Evolutionary conservation across 2,797 vertebrate genomes (phyloP), one percentile per base, ranked within the genome.

Genomic region (Podargus strigoides): DNA sequence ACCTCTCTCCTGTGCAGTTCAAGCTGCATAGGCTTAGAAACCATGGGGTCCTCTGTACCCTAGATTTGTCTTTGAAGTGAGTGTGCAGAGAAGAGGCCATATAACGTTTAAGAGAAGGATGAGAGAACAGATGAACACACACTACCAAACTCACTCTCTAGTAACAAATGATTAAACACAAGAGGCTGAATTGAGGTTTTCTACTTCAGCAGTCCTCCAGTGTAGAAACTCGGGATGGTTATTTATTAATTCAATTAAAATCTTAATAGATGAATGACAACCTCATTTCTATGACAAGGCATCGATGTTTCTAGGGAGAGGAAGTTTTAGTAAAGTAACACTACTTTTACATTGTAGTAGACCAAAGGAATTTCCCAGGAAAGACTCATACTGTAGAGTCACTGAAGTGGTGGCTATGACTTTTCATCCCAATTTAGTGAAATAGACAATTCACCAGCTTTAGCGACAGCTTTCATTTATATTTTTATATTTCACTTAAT

Each of bases 201-300:
- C 50, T 20, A 87, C 27, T 81, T 70, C 66, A 76, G 55, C 39
- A 86, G 46, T n/a, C 36, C 30, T 91, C 49, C 64, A 52, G 0
- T 60, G 44, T n/a, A 81, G 72, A 89, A 77, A 63, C 63, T 26
- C 37, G 39, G 72, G 34, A 41, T 69, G 32, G 27, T 79, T 92
- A 82, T 80, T 95, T 84, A 92, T 17, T 72, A 59, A 76, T 3
- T 70, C n/a, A 68, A 55, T 90, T 79, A 90, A 95, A 72, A 81
- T 50, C 39, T 74, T 91, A 84, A 79, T 12, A 91, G 66, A 56
- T 55, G 23, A 85, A 91, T 64, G 46, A 72, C 46, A 92, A 59
- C 9, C 27, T 63, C 62, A 30, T 59, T 89, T 91, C 78, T 56
- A 36, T 78, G 81, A 89, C 34, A 85, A 90, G 30, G 10, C 63